Percentiles rank a stretch among this genome's conserved stretches.
Conservation (phyloP, 2,888 invertebrate genomes). For the Schrankia costaestrigalis region DNA sequence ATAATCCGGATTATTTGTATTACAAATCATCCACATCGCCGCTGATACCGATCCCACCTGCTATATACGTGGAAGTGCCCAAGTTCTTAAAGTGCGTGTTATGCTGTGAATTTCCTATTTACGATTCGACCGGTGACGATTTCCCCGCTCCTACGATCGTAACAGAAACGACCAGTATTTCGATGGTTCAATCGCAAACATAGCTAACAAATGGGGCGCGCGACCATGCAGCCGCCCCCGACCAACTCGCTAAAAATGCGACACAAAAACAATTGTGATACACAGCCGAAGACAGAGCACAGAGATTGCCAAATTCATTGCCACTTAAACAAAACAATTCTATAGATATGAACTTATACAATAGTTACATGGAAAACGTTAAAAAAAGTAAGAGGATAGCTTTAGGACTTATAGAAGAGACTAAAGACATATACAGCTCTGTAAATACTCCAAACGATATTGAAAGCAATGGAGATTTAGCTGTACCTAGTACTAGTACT, state of each 20-base stretch:
- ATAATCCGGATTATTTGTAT: constrained; percentile 91
- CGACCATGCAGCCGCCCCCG: constrained; percentile 65
- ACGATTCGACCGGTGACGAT: constrained; percentile 86
- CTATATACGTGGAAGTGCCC: constrained; percentile 93
- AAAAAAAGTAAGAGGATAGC: constrained; percentile 64
- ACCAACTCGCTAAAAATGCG: constrained; percentile 48
- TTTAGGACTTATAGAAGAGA: constrained; percentile 65
- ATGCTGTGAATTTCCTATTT: constrained; percentile 94
- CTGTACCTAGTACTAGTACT: constrained; percentile 58
- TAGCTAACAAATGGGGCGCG: constrained; percentile 82
- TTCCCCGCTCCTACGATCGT: constrained; percentile 82
- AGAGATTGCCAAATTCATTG: constrained; percentile 69
- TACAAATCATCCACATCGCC: constrained; percentile 95
- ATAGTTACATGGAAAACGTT: constrained; percentile 69
- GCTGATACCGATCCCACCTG: constrained; percentile 92
- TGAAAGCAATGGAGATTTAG: constrained; percentile 46
- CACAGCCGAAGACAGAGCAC: constrained; percentile 64
- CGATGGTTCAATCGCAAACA: constrained; percentile 85
- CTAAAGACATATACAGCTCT: constrained; percentile 58
- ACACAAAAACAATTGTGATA: constrained; percentile 75
- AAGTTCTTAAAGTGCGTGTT: constrained; percentile 89
- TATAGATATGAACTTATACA: constrained; percentile 71
- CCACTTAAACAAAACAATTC: constrained; percentile 71
- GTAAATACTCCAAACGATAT: constrained; percentile 43
- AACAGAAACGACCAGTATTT: constrained; percentile 86